Conservation (phyloP, 2,797 vertebrate genomes). For the Sylvilagus floridanus region DNA sequence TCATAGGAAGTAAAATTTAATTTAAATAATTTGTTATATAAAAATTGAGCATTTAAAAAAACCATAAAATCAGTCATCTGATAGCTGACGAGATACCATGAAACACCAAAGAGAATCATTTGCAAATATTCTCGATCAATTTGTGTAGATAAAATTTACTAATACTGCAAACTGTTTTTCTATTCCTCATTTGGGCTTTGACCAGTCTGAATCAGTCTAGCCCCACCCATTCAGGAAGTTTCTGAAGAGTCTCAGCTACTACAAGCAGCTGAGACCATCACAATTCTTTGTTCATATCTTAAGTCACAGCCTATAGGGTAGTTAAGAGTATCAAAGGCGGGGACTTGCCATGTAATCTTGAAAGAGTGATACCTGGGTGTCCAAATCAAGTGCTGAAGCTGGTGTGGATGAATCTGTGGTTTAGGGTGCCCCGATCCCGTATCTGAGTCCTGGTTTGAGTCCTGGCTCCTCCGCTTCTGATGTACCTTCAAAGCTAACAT, state of each 20-base stretch:
- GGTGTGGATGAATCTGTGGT: too few species aligned
- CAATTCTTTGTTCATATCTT: not conserved
- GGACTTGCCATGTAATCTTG: not conserved
- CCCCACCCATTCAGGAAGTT: not conserved
- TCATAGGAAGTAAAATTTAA: conserved; percentile 1
- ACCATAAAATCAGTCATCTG: not conserved
- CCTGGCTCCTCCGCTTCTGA: too few species aligned
- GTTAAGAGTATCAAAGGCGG: not conserved
- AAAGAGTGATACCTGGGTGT: not conserved
- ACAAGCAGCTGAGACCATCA: not conserved
- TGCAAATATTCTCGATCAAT: conserved; percentile 29
- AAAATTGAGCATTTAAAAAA: not conserved
- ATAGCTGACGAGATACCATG: not conserved
- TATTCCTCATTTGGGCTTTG: not conserved
- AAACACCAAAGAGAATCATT: not conserved
- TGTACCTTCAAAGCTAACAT: too few species aligned
- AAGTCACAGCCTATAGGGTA: not conserved
- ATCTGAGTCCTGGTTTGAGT: too few species aligned
- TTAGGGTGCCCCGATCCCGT: too few species aligned
- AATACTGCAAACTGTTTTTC: conserved; percentile 1
- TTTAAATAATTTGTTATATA: not conserved
- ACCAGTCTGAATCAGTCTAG: not conserved
- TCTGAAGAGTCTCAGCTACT: not conserved
- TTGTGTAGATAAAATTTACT: not conserved
- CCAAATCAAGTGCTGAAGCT: not conserved